These are phyloP conservation scores for Trichogramma evanescens DNA, from an alignment of 2,888 invertebrate genomes.

Conservation along the genomic window DNA sequence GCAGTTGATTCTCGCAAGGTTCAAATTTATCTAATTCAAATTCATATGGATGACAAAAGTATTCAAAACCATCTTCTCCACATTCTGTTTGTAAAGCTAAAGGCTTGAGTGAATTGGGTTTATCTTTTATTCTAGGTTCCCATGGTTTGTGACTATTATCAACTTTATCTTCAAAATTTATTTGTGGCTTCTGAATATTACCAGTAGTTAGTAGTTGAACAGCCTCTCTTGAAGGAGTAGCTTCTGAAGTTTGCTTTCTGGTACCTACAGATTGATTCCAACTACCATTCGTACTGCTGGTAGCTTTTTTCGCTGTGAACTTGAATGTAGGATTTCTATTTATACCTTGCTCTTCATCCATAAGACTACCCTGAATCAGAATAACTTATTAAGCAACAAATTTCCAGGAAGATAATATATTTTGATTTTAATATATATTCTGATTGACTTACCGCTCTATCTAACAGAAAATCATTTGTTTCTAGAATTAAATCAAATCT, in stretches of 20 bases:
- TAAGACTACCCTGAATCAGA: slow-evolving; percentile 40
- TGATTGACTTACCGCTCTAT: slow-evolving; percentile 61
- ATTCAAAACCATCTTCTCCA: slow-evolving; percentile 52
- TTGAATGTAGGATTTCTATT: slow-evolving; percentile 51
- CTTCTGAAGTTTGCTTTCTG: not conserved
- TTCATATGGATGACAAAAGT: slow-evolving; percentile 72
- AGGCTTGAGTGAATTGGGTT: slow-evolving; percentile 82
- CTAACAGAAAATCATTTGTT: slow-evolving; percentile 75
- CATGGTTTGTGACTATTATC: slow-evolving; percentile 77
- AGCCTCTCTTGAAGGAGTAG: slow-evolving; percentile 27
- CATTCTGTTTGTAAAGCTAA: slow-evolving; percentile 67
- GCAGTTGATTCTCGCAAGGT: slow-evolving; percentile 52
- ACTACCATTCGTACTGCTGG: slow-evolving; percentile 51
- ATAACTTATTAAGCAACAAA: not conserved
- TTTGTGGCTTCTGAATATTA: slow-evolving; percentile 75
- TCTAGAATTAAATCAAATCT: slow-evolving; percentile 73
- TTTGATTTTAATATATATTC: not conserved
- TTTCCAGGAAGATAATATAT: not conserved
- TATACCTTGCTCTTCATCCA: slow-evolving; percentile 63
- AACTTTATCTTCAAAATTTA: slow-evolving; percentile 74
- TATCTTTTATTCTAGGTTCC: slow-evolving; percentile 74
- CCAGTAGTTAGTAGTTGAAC: slow-evolving; percentile 61
- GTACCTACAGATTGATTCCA: slow-evolving; percentile 51
- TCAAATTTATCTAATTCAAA: slow-evolving; percentile 71
- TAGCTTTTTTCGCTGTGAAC: slow-evolving; percentile 46